A percentile compares a stretch with the other conserved stretches of the same genome.
phyloP scores from a whole-genome alignment of 2,113 vertebrate species.

The Benitochromis conjunctus region DNA sequence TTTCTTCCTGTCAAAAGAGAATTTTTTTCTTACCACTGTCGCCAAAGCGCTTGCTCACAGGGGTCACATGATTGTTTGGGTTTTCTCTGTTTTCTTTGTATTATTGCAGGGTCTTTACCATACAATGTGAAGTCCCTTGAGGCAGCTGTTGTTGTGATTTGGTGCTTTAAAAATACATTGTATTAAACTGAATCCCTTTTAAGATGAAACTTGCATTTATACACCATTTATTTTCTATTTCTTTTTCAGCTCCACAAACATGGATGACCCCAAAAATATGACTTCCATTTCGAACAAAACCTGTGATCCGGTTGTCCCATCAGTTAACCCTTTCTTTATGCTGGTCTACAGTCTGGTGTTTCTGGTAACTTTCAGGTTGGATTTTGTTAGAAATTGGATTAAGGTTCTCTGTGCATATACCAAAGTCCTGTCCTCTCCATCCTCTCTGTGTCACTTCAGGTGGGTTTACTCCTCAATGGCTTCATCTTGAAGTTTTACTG shows the following conservation, averaged over 20 bases:
- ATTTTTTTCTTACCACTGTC: not conserved
- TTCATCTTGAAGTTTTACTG: not conserved
- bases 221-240: not conserved
- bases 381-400: not conserved
- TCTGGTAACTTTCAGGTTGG: not conserved
- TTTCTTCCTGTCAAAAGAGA: not conserved
- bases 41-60: not conserved
- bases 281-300: not conserved
- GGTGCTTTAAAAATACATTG: not conserved
- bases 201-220: not conserved
- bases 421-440: not conserved
- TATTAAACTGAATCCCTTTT: not conserved
- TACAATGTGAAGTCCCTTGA: not conserved
- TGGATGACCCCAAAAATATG: not conserved
- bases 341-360: not conserved
- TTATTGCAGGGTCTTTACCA: not conserved
- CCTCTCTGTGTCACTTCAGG: not conserved
- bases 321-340: not conserved
- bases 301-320: not conserved
- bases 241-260: not conserved
- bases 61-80: accelerated
- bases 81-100: not conserved
- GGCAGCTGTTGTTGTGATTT: not conserved
- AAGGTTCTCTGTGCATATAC: not conserved
- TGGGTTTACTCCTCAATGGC: not conserved